Base-by-base conservation (phyloP, 2,113 vertebrate genomes). In the Urocynchramus pylzowi region DNA sequence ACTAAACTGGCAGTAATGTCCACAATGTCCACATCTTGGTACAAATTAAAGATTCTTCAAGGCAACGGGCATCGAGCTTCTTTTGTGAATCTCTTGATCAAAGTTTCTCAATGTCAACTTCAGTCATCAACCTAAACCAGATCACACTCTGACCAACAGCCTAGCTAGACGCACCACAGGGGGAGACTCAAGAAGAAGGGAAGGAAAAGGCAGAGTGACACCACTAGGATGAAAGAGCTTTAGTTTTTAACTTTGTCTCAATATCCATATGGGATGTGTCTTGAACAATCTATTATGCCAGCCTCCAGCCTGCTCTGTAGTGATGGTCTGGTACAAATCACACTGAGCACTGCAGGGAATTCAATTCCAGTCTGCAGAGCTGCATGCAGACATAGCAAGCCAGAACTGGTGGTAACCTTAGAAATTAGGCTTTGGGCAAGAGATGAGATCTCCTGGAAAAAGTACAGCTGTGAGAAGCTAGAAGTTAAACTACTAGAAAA, bases 131-230 rank as follows among this genome's bases (percentile, higher is more conserved):
- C 7, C 26, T 33, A 41, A 63, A 78, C 3, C 33, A 78, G 33
- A 45, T 23, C 16, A 70, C 18, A 8, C 20, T 47, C 67, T 47
- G 54, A 59, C 60, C 49, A n/a, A 45, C 41, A 74, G 27, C 28
- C 39, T 18, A 69, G 33, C 35, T 49, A 60, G 56, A 87, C 35
- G n/a, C 1, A 1, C 4, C 0, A 39, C 3, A 2, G 14, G 11
- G 22, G 26, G 19, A 70, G 13, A 65, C 31, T 21, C 37, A 42
- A 71, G 30, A 68, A 70, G 12, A 53, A 80, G 26, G 50, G 57
- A 86, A 79, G 33, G 10, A 33, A 52, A 47, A 82, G 15, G 30
- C 24, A 50, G 31, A 74, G 33, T 28, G 21, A 75, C 31, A 11
- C 13, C 26, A 27, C 24, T 23, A 6, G 9, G 31, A 80, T 24